Conservation (phyloP, 1,140 invertebrate species). For the Drosophila kanapiae region DNA sequence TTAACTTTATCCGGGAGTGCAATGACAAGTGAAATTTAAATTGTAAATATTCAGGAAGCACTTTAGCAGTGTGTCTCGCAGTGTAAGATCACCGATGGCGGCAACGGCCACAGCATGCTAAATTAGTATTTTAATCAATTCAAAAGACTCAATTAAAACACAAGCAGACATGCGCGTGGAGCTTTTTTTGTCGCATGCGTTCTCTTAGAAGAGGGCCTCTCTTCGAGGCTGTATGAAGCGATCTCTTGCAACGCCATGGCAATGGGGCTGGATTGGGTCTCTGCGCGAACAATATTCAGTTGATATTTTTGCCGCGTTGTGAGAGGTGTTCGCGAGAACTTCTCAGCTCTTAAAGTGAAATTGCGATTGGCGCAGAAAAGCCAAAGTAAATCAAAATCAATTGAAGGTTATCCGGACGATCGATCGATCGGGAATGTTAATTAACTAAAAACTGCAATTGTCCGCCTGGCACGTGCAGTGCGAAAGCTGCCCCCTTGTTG, state of each 20-base stretch:
- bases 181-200: slow-evolving; percentile 25
- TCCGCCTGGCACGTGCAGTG: slow-evolving; percentile 21
- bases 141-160: slow-evolving; percentile 58
- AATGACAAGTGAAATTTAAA: slow-evolving; percentile 18
- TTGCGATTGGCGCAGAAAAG: slow-evolving; percentile 15
- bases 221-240: not conserved
- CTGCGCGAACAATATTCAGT: slow-evolving; percentile 25
- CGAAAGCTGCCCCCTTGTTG: not conserved
- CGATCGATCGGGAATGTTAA: slow-evolving; percentile 10
- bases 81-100: slow-evolving; percentile 46
- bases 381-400: slow-evolving; percentile 65
- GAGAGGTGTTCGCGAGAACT: slow-evolving; percentile 39
- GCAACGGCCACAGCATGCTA: slow-evolving; percentile 54
- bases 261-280: not conserved
- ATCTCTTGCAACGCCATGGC: slow-evolving; percentile 18
- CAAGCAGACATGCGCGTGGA: slow-evolving; percentile 19
- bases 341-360: slow-evolving; percentile 20
- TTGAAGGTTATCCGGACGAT: slow-evolving; percentile 33
- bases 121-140: slow-evolving; percentile 79
- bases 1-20: not conserved
- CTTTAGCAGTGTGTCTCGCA: slow-evolving; percentile 4
- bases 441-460: slow-evolving; percentile 11
- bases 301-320: slow-evolving; percentile 41
- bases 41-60: slow-evolving; percentile 21
- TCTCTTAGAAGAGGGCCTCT: slow-evolving; percentile 21